phyloP scores from a whole-genome alignment of 1,140 invertebrate genomes.

The Drosophila littoralis region DNA sequence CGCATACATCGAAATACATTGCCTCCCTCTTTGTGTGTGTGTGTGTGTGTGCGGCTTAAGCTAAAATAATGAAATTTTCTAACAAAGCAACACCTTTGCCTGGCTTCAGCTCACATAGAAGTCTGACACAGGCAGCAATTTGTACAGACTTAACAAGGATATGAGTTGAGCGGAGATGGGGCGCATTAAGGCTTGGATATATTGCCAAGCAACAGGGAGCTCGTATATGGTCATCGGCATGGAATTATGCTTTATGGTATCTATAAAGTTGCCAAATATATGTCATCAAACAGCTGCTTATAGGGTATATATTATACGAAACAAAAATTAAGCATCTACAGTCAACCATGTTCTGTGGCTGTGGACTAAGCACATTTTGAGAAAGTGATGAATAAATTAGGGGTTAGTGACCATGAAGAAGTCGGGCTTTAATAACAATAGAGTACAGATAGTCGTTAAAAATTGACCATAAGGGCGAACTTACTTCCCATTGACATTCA shows the following conservation, averaged over 20 bases:
- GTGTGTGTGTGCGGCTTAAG: conserved; percentile 61
- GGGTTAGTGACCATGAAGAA: too few species aligned
- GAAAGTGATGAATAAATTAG: too few species aligned
- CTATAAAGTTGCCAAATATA: conserved; percentile 15
- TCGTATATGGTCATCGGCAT: conserved; percentile 12
- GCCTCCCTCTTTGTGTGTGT: conserved; percentile 3
- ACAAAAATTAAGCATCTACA: neutral
- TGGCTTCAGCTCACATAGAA: conserved; percentile 37
- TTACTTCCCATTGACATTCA: too few species aligned
- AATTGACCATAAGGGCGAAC: too few species aligned
- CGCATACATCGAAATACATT: conserved; percentile 40
- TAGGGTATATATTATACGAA: neutral
- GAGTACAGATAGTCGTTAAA: too few species aligned
- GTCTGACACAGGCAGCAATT: conserved; percentile 64
- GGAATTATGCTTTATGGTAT: conserved; percentile 13
- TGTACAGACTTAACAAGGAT: conserved; percentile 58
- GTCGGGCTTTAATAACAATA: too few species aligned
- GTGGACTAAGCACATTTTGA: too few species aligned
- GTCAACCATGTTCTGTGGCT: neutral
- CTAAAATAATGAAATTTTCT: conserved; percentile 82
- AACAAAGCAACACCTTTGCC: conserved; percentile 78
- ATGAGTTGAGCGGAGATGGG: conserved; percentile 2
- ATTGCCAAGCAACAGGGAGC: conserved; percentile 21
- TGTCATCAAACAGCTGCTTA: conserved; percentile 7
- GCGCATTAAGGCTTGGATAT: conserved; percentile 19